A percentile compares a stretch with the other conserved stretches of the same genome.
Conservation (phyloP, 2,888 invertebrate species). For the Operophtera brumata region DNA sequence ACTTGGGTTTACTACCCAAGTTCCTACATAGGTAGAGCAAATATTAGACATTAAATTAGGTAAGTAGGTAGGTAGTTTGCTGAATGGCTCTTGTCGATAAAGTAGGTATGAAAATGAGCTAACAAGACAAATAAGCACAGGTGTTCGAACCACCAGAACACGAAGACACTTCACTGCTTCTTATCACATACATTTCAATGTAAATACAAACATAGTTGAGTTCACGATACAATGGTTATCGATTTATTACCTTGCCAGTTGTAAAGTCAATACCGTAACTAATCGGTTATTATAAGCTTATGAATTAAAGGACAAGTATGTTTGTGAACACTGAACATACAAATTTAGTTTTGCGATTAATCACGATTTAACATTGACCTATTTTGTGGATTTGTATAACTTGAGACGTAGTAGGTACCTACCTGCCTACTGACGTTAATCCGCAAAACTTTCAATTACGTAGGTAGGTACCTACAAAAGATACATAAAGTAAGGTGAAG, state of each 20-base stretch:
- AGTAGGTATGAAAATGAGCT: neutral
- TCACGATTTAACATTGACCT: neutral
- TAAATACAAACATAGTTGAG: neutral
- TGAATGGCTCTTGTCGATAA: neutral
- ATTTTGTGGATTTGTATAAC: neutral
- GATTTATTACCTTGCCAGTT: neutral
- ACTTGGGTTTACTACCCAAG: too few species aligned
- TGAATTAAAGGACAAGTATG: too few species aligned
- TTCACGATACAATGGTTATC: neutral
- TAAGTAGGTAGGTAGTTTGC: neutral
- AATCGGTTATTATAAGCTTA: neutral
- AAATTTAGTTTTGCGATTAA: neutral
- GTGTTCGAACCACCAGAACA: neutral
- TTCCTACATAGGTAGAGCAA: too few species aligned
- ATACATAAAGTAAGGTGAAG: too few species aligned
- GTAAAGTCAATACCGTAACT: neutral
- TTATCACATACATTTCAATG: neutral
- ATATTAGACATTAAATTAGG: too few species aligned
- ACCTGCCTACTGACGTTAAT: too few species aligned
- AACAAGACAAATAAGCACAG: neutral
- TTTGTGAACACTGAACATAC: neutral
- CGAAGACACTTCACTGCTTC: neutral
- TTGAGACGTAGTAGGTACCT: too few species aligned
- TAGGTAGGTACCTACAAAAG: too few species aligned
- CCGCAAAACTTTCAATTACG: too few species aligned